Evolutionary conservation across 2,797 vertebrate genomes (phyloP), one percentile per base, ranked within the genome.

Genomic region (Sebastes steindachneri): DNA sequence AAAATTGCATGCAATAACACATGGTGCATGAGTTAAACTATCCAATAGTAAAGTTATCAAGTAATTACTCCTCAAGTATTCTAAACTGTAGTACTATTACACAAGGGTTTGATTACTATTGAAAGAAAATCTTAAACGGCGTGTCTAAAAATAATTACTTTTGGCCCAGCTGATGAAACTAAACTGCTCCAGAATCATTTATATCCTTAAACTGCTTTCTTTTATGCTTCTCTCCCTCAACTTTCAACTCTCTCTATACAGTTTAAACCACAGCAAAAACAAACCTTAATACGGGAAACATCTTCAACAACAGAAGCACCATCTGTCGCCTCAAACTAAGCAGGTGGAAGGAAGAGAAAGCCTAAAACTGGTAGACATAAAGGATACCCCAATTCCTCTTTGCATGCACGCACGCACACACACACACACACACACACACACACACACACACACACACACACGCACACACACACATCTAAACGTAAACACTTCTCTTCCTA

Each of bases 281-380:
- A 63, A 62, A 62, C 37, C n/a, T 48, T 23, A 19, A 57, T 7
- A 64, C 33, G 70, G 73, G 81, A 75, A 68, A 77, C 66, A 53
- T 83, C 71, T 86, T 74, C 63, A 83, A 78, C 60, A 82, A 73
- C 72, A 79, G 31, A 73, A 23, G 37, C 74, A 29, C 89, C 89
- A 86, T 92, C 89, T 89, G 87, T 53, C 76, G 23, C 78, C 65
- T 82, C 63, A 76, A 29, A 64, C 74, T 53, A 59, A 88, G 58
- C 84, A 90, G 86, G 88, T 90, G 88, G 73, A 85, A 69, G 67
- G 73, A 77, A 75, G 68, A 82, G 54, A 85, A 85, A 82, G 68
- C 64, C 65, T 53, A 45, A 63, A 88, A 85, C 58, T 19, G 14
- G 19, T 5, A 31, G 60, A 84, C 65, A 79, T 65, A 71, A 77